Evolutionary conservation across 2,797 vertebrate species (phyloP), one percentile per base, ranked within the genome.

Genomic region (Delichon dasypus): DNA sequence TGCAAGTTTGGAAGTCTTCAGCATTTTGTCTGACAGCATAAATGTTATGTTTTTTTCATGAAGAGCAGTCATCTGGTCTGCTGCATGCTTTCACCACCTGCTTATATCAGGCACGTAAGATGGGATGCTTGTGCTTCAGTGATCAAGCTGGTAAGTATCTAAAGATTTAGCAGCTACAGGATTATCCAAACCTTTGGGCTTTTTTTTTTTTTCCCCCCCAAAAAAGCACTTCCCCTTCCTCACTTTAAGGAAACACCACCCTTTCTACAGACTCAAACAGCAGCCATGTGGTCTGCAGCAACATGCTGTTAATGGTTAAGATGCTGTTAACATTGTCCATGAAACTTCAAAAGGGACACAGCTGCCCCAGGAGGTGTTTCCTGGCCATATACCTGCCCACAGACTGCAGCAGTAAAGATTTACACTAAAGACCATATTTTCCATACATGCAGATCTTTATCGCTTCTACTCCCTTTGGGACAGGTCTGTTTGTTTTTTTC

Each of bases 11-110:
- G 89, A 92, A 93, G 75, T 77, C 85, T 92, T 91, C 87, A 62
- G 87, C 72, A 83, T 92, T 93, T 93, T 2, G 51, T 88, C 91
- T 91, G 94, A 91, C 91, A 94, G 93, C 50, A 85, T 89, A 95
- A 96, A 94, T 89, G 85, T 91, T 88, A 93, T 60, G 75, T 57
- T 96, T 96, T 96, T 94, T 91, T 92, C 87, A 85, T 88, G 87
- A 94, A 91, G 38, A 87, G 79, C 73, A 96, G 81, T 95, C 87
- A 91, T 85, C 68, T 95, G 94, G 65, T 93, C 68, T 3, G 3
- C 90, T 94, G 91, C 83, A 81, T 7, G 4, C 80, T 85, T 72
- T 75, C 5, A 18, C 82, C 91, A 93, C 90, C 96, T 95, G 93
- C 65, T 87, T 88, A 13, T 22, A 45, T 16, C 40, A 57, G 81